These are phyloP conservation scores for Artemia sp. DNA, from an alignment of 2,888 invertebrate genomes.

Conservation along the genomic window DNA sequence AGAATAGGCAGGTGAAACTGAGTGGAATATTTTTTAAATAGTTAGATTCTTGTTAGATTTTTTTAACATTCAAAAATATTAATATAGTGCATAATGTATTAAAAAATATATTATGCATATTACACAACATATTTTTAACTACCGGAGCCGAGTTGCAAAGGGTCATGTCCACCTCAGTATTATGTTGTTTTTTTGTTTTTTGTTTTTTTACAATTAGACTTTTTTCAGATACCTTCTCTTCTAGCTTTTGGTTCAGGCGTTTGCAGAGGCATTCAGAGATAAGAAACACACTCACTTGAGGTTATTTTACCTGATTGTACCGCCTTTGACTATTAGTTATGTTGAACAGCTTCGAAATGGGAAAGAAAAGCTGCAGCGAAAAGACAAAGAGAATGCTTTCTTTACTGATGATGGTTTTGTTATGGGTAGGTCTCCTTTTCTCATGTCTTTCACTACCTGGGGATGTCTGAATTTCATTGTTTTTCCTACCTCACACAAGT, in stretches of 20 bases:
- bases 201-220: not conserved
- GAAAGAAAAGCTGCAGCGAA: slow-evolving; percentile 81
- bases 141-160: too few relatives aligned
- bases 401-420: slow-evolving; percentile 98
- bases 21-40: too few relatives aligned
- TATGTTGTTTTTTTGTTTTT: too few relatives aligned
- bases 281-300: slow-evolving; percentile 69
- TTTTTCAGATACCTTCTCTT: slow-evolving; percentile 28
- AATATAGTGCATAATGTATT: too few relatives aligned
- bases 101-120: too few relatives aligned
- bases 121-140: too few relatives aligned
- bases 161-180: too few relatives aligned
- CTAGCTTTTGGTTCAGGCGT: slow-evolving; percentile 72
- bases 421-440: slow-evolving; percentile 47
- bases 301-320: slow-evolving; percentile 81
- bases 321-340: slow-evolving; percentile 82
- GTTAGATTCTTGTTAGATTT: too few relatives aligned
- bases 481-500: not conserved
- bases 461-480: not conserved
- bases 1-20: too few relatives aligned
- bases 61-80: too few relatives aligned
- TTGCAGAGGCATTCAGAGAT: slow-evolving; percentile 70
- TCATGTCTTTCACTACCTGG: slow-evolving; percentile 15
- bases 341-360: slow-evolving; percentile 78
- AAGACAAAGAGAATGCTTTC: slow-evolving; percentile 65